Conservation (phyloP, 2,888 invertebrate species). For the Byasa hedistus region DNA sequence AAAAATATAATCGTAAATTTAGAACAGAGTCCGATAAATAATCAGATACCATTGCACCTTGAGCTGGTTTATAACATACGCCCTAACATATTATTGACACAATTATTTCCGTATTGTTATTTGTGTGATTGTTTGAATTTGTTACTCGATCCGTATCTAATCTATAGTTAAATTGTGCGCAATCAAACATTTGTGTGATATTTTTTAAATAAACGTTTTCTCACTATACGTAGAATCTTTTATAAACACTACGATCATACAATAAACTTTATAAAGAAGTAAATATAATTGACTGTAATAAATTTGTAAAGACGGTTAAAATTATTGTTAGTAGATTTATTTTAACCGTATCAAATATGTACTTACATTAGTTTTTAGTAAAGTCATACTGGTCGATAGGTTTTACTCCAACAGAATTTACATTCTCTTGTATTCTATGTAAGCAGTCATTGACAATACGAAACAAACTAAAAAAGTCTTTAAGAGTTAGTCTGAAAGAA, state of each 20-base stretch:
- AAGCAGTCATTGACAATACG: not conserved
- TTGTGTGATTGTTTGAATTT: constrained; percentile 11
- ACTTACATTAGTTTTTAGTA: not conserved
- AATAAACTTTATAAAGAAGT: no score
- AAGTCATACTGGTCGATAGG: no score
- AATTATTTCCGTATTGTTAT: constrained; percentile 17
- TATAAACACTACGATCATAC: no score
- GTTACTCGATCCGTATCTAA: not conserved
- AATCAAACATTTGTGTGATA: no score
- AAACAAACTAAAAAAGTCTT: not conserved
- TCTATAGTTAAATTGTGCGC: not conserved
- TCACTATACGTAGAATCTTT: no score
- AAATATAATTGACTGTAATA: no score
- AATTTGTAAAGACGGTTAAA: no score
- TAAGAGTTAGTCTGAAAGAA: not conserved
- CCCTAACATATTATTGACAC: constrained; percentile 17
- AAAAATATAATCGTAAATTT: constrained; percentile 13
- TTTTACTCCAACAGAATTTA: no score
- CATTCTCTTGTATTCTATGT: no score
- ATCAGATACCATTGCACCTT: constrained; percentile 24
- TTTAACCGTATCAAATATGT: no score
- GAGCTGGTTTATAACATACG: constrained; percentile 14
- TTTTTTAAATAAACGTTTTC: no score
- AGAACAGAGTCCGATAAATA: constrained; percentile 16
- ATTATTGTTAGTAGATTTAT: no score